A percentile compares a stretch with the other conserved stretches of the same genome.
phyloP scores from a whole-genome alignment of 2,113 vertebrate species.

The Peromyscus leucopus region DNA sequence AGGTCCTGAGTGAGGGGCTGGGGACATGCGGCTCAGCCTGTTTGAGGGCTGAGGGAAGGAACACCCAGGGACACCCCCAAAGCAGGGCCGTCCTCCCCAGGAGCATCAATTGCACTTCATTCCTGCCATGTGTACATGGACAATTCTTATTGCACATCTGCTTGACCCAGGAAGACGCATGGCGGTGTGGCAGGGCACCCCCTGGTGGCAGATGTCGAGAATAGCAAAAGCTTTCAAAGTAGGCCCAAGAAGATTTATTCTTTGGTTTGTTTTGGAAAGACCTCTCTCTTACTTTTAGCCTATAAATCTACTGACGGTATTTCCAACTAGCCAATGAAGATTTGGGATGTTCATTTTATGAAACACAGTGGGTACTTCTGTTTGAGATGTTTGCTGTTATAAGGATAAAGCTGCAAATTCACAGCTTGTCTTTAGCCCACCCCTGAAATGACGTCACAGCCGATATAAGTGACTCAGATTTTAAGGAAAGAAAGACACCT shows the following conservation, averaged over 20 bases:
- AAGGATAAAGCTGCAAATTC: not conserved
- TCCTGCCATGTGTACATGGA: not conserved
- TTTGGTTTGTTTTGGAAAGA: not conserved
- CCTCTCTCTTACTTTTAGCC: not conserved
- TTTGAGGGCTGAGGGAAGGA: not conserved
- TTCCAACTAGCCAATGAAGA: not conserved
- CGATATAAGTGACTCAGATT: not conserved
- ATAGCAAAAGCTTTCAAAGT: constrained; percentile 6
- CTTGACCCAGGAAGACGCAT: too few species aligned
- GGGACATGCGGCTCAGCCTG: not conserved
- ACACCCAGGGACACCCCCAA: not conserved
- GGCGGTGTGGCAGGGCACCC: not conserved
- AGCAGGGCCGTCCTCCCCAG: not conserved
- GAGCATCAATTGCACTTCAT: fast-evolving
- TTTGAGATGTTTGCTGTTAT: not conserved
- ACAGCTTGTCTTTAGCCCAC: not conserved
- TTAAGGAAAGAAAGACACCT: not conserved
- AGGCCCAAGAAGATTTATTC: not conserved
- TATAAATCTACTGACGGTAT: not conserved
- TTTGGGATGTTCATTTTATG: not conserved
- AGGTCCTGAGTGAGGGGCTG: not conserved
- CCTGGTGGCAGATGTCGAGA: constrained; percentile 15
- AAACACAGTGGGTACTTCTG: not conserved
- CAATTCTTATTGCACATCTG: not conserved
- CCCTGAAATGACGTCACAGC: not conserved